Conservation (phyloP, 2,888 invertebrate species). For the Epistrophella euchroma region DNA sequence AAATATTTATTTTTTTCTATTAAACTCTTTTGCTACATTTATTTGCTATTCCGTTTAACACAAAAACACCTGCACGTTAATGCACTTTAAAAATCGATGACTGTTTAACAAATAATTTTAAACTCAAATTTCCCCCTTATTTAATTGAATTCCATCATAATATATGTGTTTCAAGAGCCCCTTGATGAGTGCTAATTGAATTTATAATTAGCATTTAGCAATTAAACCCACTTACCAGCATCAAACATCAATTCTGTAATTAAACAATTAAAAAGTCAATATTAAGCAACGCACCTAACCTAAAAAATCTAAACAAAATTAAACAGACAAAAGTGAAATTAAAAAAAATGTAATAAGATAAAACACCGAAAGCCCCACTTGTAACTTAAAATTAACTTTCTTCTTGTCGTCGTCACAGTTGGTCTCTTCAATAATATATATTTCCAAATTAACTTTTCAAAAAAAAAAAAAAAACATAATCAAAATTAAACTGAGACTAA, state of each 20-base stretch:
- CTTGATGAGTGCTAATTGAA: slow-evolving; percentile 8
- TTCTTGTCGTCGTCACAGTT: slow-evolving; percentile 10
- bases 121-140: background rate
- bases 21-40: too few relatives aligned
- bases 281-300: slow-evolving; percentile 11
- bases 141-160: background rate
- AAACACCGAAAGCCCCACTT: slow-evolving; percentile 40
- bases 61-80: too few relatives aligned
- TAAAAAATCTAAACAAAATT: slow-evolving; percentile 59
- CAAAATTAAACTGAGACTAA: slow-evolving; percentile 73
- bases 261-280: slow-evolving; percentile 69
- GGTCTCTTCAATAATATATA: slow-evolving; percentile 37
- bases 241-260: slow-evolving; percentile 48
- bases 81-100: too few relatives aligned
- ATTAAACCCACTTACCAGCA: slow-evolving; percentile 29
- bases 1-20: too few relatives aligned
- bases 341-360: slow-evolving; percentile 16
- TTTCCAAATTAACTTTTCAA: slow-evolving; percentile 32
- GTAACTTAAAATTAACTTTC: slow-evolving; percentile 69
- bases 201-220: slow-evolving; percentile 10
- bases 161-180: background rate
- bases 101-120: too few relatives aligned
- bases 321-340: slow-evolving; percentile 31
- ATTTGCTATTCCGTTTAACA: too few relatives aligned
- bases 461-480: slow-evolving; percentile 42